Conservation (phyloP, 2,888 invertebrate species). For the Apoderus coryli region DNA sequence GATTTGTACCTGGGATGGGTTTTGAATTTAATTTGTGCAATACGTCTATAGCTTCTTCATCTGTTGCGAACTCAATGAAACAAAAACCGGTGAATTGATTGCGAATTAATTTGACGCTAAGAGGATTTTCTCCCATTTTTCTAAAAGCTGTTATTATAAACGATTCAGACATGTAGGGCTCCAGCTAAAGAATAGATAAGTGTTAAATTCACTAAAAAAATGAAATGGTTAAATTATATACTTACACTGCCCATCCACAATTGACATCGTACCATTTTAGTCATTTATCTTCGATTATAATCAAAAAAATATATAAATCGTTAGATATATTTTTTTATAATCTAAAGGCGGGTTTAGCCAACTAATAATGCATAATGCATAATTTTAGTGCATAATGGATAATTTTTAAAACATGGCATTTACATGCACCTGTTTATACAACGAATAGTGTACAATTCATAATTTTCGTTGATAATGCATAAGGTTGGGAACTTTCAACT, state of each 20-base stretch:
- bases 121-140: conserved; percentile 79
- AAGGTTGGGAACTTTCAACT: no score
- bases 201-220: not conserved
- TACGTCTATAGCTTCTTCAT: conserved; percentile 81
- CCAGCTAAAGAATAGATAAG: conserved; percentile 41
- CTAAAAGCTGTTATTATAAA: conserved; percentile 85
- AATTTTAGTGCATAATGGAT: no score
- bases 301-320: no score
- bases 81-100: conserved; percentile 91
- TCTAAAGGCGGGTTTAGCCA: no score
- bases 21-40: conserved; percentile 94
- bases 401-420: no score
- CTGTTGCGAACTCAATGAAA: conserved; percentile 78
- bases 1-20: conserved; percentile 83
- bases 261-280: conserved; percentile 56
- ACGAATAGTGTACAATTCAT: no score
- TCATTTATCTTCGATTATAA: no score
- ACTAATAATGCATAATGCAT: no score
- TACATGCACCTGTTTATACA: no score
- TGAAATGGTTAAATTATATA: conserved; percentile 20
- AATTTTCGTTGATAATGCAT: no score
- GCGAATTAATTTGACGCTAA: conserved; percentile 82
- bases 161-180: conserved; percentile 86
- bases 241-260: conserved; percentile 87
- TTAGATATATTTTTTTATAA: no score